Evolutionary conservation across 2,113 vertebrate species (phyloP), one percentile per base, ranked within the genome.

Genomic region (Tachycineta bicolor): DNA sequence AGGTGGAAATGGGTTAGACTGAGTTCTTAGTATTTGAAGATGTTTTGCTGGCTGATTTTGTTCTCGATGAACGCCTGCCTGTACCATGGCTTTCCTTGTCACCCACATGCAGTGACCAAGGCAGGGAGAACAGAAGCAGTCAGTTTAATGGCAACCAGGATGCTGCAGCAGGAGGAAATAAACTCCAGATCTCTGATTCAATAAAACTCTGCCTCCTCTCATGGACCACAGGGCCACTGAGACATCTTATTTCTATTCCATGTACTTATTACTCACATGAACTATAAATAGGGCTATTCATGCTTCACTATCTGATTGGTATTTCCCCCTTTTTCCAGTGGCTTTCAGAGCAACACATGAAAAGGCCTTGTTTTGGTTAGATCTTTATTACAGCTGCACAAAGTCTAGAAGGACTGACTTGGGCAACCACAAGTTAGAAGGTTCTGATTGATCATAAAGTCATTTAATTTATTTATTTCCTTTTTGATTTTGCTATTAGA

Each of bases 201-300:
- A 33, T 62, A 81, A 34, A 79, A 37, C 47, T 83, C 43, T 67
- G 46, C 64, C 53, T 76, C 18, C 20, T 83, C 49, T 83, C 0
- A 0, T 55, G 74, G 50, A 81, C 67, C 64, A 33, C 16, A 19
- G 47, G 65, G 44, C 25, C 0, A 0, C 75, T 75, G 69, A 87
- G 69, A 68, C 44, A 59, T 75, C 60, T 75, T 75, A 78, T 52
- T 96, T 96, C 65, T 78, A 56, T 78, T 78, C 50, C 29, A 11
- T 5, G 4, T 59, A 31, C 39, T 87, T 84, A 47, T 24, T 37
- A 34, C 44, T 78, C 6, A 4, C 14, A 34, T 78, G 14, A 64
- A 33, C 47, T 75, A 55, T 78, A 82, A 91, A 84, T 34, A 28
- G 26, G 21, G 7, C 49, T 93, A 67, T 82, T 89, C 16, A 59